These are phyloP conservation scores for Altica lythri DNA, from an alignment of 2,888 invertebrate genomes.

Conservation along the genomic window DNA sequence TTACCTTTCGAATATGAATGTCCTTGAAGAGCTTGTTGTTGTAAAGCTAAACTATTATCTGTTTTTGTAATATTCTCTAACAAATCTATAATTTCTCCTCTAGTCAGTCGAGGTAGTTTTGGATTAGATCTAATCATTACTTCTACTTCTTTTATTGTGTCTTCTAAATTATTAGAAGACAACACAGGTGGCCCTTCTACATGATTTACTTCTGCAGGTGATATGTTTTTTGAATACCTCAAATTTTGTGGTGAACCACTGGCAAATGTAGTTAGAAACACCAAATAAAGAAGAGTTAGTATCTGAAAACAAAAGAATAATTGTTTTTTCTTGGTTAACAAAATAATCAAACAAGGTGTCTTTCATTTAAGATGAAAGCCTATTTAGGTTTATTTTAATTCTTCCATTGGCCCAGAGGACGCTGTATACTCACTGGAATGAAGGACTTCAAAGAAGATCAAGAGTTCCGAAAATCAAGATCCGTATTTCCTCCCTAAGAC, in stretches of 20 bases:
- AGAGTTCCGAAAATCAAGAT: too few species aligned
- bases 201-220: conserved; percentile 5
- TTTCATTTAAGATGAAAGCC: neutral
- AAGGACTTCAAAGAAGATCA: neutral
- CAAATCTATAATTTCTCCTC: conserved; percentile 69
- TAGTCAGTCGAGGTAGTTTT: conserved; percentile 66
- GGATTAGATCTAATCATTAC: conserved; percentile 65
- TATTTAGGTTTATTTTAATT: neutral
- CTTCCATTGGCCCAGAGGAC: neutral
- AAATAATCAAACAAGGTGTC: neutral
- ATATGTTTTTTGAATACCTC: neutral
- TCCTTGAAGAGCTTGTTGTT: neutral
- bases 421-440: neutral
- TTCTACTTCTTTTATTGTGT: conserved; percentile 72
- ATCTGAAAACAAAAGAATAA: neutral
- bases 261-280: neutral
- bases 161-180: conserved; percentile 54
- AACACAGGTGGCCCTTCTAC: neutral
- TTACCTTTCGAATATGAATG: neutral
- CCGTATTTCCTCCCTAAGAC: too few species aligned
- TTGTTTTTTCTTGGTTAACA: too few species aligned
- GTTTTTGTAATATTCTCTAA: conserved; percentile 68
- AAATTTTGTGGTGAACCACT: neutral
- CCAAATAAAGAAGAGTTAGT: neutral
- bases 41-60: conserved; percentile 47